Percentiles rank a stretch among this genome's conserved stretches.
Evolutionary conservation across 2,113 vertebrate genomes (phyloP).

Genomic region (Tautogolabrus adspersus): DNA sequence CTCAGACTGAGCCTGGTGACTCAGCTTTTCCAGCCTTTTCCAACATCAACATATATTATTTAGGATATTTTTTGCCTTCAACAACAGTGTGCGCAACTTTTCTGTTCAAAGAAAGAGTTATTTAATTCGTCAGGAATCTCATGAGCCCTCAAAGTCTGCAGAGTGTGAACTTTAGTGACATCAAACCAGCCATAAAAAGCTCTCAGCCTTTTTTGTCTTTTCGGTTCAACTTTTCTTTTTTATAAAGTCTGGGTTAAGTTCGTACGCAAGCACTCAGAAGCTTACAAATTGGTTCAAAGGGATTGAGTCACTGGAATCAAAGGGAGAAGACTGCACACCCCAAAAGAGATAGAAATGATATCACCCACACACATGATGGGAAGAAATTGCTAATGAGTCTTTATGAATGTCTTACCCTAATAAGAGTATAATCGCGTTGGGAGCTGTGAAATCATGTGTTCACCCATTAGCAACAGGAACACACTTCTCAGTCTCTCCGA

Average conservation of each 20-base stretch:
- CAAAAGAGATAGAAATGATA: slow-evolving; percentile 59
- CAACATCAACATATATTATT: background rate
- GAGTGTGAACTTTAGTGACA: slow-evolving; percentile 2
- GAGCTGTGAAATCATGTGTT: slow-evolving; percentile 72
- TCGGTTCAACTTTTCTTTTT: slow-evolving; percentile 14
- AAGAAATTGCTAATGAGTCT: slow-evolving; percentile 59
- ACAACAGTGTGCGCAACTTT: background rate
- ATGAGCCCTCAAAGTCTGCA: slow-evolving; percentile 19
- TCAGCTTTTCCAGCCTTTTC: slow-evolving; percentile 17
- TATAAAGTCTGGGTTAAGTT: slow-evolving; percentile 35
- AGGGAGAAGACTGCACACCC: slow-evolving; percentile 37
- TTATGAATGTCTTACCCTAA: slow-evolving; percentile 77
- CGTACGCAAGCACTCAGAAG: slow-evolving; percentile 22
- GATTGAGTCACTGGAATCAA: slow-evolving; percentile 50
- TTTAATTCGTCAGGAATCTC: slow-evolving; percentile 4
- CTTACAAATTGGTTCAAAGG: slow-evolving; percentile 53
- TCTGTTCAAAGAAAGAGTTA: background rate
- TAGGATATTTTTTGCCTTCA: background rate
- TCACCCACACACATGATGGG: slow-evolving; percentile 50
- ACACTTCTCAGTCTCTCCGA: slow-evolving; percentile 59
- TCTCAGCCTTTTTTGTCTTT: slow-evolving; percentile 26
- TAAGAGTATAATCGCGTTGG: slow-evolving; percentile 71
- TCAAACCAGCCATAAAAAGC: slow-evolving; percentile 33
- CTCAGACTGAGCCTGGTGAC: background rate
- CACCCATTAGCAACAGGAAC: slow-evolving; percentile 63